Conservation (phyloP, 2,113 vertebrate genomes). For the Oryzias woworae region DNA sequence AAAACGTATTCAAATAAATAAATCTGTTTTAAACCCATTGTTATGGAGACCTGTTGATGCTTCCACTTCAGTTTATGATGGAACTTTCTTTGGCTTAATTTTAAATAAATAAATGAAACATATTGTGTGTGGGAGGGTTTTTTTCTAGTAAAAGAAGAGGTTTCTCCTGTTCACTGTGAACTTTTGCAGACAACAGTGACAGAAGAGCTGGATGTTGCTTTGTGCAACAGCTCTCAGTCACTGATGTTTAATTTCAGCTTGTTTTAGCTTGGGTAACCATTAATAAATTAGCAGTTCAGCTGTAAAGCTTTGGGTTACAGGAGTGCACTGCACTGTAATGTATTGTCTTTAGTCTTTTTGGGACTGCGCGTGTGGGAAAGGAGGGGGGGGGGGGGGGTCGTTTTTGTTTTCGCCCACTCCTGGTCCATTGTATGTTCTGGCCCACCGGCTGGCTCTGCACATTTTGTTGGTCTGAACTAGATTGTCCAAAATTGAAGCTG, state of each 20-base stretch:
- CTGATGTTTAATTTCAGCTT: slow-evolving; percentile 1
- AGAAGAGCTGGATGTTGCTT: background rate
- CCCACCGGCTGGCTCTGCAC: slow-evolving; percentile 55
- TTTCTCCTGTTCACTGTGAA: no score
- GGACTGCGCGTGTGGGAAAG: slow-evolving; percentile 1
- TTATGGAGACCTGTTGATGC: no score
- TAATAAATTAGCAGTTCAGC: background rate
- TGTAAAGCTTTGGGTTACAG: slow-evolving; percentile 2
- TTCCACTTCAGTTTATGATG: no score
- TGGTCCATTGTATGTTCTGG: slow-evolving; percentile 50
- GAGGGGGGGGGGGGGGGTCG: slow-evolving; percentile 29
- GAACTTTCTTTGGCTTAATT: no score
- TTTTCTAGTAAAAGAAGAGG: no score
- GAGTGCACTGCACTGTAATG: slow-evolving; percentile 8
- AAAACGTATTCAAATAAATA: no score
- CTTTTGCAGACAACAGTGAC: slow-evolving; percentile 12
- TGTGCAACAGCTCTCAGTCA: background rate
- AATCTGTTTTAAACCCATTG: no score
- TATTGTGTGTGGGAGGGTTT: no score
- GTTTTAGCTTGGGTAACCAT: background rate
- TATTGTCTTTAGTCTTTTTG: slow-evolving; percentile 27
- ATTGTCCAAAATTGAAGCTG: slow-evolving; percentile 21
- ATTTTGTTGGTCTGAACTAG: slow-evolving; percentile 51
- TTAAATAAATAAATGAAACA: no score
- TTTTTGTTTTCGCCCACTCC: slow-evolving; percentile 59